Base-by-base conservation (phyloP, 2,888 invertebrate species). In the Lithophane socia region DNA sequence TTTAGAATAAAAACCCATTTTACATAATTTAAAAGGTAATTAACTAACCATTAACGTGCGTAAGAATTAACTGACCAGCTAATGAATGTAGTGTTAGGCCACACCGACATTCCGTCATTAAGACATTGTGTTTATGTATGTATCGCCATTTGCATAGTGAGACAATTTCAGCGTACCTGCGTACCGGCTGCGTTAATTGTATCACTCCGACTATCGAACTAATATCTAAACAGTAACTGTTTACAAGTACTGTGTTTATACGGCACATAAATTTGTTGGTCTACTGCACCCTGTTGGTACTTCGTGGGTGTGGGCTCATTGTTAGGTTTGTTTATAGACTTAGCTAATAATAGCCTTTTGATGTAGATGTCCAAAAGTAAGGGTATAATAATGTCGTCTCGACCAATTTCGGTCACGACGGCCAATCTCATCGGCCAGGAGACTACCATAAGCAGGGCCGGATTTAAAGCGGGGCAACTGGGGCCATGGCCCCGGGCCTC, bases 61-160 rank as follows among this genome's bases (percentile, higher is more conserved):
- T 76, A 73, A 73, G 73, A 82, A 78, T 75, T 58, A 85, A 70
- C 71, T 66, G 79, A 65, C 68, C 66, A 58, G 60, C 29, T 83
- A 85, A 84, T 83, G 37, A 83, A 83, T 72, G 77, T 83, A 12
- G 66, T 73, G 77, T 86, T 83, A 44, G n/a, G 67, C 75, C 84
- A 86, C 61, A 60, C 66, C 75, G 70, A 71, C 79, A 86, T 84
- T 84, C 86, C 86, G 54, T 85, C 84, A 85, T 85, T 86, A 85
- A 83, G 80, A 84, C 85, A 84, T 85, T 85, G 86, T 86, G 84
- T 73, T 85, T 77, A 80, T 86, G 74, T 83, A 80, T 68, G 64
- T 83, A 65, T 16, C 13, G 42, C 12, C 21, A 86, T 86, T 84
- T 72, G 86, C 85, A 86, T 85, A 83, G 54, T 72, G 74, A 86